Percentiles rank a stretch among this genome's conserved stretches.
phyloP scores from a whole-genome alignment of 2,888 invertebrate species.

The Microctonus aethiopoides region DNA sequence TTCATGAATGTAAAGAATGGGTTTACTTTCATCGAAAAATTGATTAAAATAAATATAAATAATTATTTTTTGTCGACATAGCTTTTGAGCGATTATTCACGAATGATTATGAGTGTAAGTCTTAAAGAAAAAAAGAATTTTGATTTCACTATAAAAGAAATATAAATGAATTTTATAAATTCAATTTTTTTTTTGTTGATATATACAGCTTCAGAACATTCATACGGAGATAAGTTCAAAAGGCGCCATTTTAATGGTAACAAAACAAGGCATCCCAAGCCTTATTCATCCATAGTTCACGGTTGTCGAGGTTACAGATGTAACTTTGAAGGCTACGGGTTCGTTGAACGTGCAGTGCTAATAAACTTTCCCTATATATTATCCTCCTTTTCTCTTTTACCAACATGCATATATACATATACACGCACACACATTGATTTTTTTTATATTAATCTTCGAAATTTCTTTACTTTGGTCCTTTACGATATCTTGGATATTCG shows the following conservation, averaged over 20 bases:
- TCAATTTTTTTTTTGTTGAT: not conserved
- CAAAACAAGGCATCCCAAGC: slow-evolving; percentile 34
- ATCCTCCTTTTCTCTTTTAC: slow-evolving; percentile 5
- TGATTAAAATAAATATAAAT: too few relatives aligned
- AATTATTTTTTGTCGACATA: too few relatives aligned
- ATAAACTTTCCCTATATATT: slow-evolving; percentile 29
- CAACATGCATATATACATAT: not conserved
- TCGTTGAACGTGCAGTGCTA: slow-evolving; percentile 33
- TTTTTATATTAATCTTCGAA: slow-evolving; percentile 7
- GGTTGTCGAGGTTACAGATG: slow-evolving; percentile 42
- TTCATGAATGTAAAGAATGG: too few relatives aligned
- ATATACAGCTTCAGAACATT: not conserved
- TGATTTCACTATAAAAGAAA: not conserved
- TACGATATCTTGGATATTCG: slow-evolving; percentile 24
- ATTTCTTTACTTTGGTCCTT: slow-evolving; percentile 20
- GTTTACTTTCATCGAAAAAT: too few relatives aligned
- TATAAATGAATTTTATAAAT: not conserved
- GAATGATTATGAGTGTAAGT: too few relatives aligned
- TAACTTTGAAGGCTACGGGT: slow-evolving; percentile 38
- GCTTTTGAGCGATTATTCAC: too few relatives aligned
- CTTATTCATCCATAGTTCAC: slow-evolving; percentile 30
- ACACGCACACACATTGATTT: not conserved
- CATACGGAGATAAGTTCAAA: slow-evolving; percentile 36
- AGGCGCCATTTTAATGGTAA: slow-evolving; percentile 40
- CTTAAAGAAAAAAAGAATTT: not conserved